A percentile compares a stretch with the other conserved stretches of the same genome.
phyloP scores from a whole-genome alignment of 2,888 invertebrate genomes.

The Chorisops tibialis region DNA sequence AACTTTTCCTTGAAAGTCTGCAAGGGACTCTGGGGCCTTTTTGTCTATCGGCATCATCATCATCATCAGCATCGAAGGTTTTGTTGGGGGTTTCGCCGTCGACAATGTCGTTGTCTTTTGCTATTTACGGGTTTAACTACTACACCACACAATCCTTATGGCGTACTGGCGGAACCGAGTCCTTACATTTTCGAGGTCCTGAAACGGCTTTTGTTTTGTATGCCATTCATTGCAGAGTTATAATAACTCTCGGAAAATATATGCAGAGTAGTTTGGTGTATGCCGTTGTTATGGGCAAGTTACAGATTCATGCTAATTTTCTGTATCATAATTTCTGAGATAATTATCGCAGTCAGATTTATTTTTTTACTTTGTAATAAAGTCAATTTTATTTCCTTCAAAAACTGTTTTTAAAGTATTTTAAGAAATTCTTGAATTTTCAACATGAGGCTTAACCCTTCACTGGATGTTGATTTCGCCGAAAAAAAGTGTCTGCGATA shows the following conservation, averaged over 20 bases:
- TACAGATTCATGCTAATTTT: conserved; percentile 29
- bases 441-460: too few species aligned
- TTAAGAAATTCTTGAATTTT: too few species aligned
- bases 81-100: conserved; percentile 26
- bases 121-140: conserved; percentile 32
- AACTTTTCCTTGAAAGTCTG: neutral
- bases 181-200: conserved; percentile 12
- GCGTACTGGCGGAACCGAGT: conserved; percentile 9
- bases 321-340: conserved; percentile 26
- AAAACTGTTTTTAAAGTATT: too few species aligned
- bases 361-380: too few species aligned
- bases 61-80: conserved; percentile 26
- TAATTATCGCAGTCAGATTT: conserved; percentile 12
- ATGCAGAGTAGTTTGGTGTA: conserved; percentile 10
- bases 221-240: conserved; percentile 15
- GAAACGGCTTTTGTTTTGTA: conserved; percentile 21
- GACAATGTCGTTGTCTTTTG: conserved; percentile 28
- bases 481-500: too few species aligned
- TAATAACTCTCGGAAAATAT: conserved; percentile 16
- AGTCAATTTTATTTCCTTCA: too few species aligned
- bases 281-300: conserved; percentile 22
- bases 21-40: conserved; percentile 7
- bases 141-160: conserved; percentile 27
- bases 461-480: too few species aligned
- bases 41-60: conserved; percentile 22